Percentiles rank a stretch among this genome's conserved stretches.
Evolutionary conservation across 2,113 vertebrate species (phyloP).

Genomic region (Pituophis catenifer): DNA sequence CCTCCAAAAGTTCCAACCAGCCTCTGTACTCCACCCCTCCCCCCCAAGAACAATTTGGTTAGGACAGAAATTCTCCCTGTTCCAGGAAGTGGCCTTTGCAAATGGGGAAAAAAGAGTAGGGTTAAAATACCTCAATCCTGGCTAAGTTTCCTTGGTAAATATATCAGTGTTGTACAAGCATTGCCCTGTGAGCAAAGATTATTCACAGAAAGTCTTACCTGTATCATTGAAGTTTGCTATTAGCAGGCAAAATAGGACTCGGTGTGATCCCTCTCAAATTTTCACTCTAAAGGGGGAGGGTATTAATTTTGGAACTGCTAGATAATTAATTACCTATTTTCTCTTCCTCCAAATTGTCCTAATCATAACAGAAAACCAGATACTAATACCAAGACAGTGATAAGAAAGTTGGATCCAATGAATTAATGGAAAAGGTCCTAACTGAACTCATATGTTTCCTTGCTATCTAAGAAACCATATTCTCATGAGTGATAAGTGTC

Average conservation of each 20-base stretch:
- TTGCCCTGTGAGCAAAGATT: neutral
- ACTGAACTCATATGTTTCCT: neutral
- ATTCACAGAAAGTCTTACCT: neutral
- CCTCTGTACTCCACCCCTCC: neutral
- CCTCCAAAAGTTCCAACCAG: neutral
- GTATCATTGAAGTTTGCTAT: neutral
- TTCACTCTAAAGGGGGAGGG: neutral
- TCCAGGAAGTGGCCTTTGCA: neutral
- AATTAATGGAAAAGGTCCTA: neutral
- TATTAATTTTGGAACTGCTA: neutral
- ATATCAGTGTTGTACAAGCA: neutral
- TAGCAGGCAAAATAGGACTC: neutral
- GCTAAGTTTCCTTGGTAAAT: neutral
- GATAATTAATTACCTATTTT: neutral
- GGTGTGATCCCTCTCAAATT: neutral
- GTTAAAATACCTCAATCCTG: neutral
- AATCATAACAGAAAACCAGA: neutral
- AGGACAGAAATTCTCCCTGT: neutral
- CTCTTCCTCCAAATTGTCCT: neutral
- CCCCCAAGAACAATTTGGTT: neutral
- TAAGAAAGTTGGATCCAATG: neutral
- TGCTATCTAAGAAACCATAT: neutral
- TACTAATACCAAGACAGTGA: neutral
- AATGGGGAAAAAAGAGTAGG: neutral
- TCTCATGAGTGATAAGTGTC: too few species aligned